Conservation (phyloP, 2,797 vertebrate species). For the Scolopax rusticola region DNA sequence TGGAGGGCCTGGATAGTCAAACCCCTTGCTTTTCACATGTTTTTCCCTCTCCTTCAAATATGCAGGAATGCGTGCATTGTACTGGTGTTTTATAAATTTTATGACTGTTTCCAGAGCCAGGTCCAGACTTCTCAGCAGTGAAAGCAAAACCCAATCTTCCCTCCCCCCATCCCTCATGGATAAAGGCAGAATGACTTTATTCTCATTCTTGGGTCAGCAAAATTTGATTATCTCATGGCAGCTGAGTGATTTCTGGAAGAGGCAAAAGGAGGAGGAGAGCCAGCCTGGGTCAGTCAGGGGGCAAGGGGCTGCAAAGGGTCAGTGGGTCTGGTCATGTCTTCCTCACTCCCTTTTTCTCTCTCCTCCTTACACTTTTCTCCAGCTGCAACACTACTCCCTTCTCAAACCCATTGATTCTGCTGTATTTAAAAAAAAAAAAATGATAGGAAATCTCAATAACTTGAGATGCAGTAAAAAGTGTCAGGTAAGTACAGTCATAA, state of each 20-base stretch:
- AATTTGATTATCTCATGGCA: not conserved
- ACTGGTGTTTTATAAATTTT: conserved; percentile 35
- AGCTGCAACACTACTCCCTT: not conserved
- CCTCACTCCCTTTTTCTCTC: not conserved
- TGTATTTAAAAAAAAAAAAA: not conserved
- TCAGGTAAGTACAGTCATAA: not conserved
- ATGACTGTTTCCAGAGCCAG: not conserved
- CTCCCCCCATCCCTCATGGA: not conserved
- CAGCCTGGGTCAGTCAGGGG: not conserved
- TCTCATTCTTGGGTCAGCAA: not conserved
- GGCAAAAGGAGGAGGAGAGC: not conserved
- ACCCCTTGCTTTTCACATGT: not conserved
- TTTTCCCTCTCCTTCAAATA: conserved; percentile 33
- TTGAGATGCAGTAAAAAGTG: not conserved
- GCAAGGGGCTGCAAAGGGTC: not conserved
- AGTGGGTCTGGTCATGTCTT: not conserved
- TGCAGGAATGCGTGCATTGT: conserved; percentile 26
- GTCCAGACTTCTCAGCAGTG: not conserved
- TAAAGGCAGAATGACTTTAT: not conserved
- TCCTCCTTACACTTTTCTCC: not conserved
- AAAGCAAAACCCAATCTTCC: not conserved
- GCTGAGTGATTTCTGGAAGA: not conserved
- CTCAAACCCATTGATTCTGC: not conserved
- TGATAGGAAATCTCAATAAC: not conserved
- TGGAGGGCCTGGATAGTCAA: conserved; percentile 1